These are phyloP conservation scores for Gobionotothen gibberifrons DNA, from an alignment of 2,797 vertebrate species.

Conservation along the genomic window DNA sequence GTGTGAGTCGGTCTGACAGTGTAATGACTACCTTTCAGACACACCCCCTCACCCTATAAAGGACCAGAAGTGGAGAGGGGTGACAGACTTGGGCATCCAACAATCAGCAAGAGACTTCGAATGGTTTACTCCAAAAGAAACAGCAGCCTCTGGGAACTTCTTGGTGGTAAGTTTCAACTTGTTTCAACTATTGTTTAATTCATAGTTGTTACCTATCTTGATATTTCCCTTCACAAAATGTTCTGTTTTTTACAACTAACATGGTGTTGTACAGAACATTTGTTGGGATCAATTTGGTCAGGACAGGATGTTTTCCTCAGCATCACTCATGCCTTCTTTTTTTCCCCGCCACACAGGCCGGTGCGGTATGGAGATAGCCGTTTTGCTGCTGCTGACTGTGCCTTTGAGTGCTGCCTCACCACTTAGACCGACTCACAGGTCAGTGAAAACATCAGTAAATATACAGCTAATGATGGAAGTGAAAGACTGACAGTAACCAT, in stretches of 20 bases:
- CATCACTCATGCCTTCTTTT: neutral
- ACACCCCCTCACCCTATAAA: conserved; percentile 76
- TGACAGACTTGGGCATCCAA: conserved; percentile 47
- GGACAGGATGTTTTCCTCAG: neutral
- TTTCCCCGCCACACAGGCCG: conserved; percentile 54
- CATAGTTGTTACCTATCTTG: neutral
- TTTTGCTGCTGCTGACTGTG: conserved; percentile 77
- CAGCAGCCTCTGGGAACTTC: conserved; percentile 39
- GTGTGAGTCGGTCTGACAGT: conserved; percentile 38
- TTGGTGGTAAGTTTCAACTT: conserved; percentile 61
- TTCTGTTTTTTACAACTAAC: neutral
- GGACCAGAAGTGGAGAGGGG: conserved; percentile 40
- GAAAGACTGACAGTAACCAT: neutral
- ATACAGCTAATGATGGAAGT: neutral
- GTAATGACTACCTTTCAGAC: conserved; percentile 36
- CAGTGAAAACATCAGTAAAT: conserved; percentile 31
- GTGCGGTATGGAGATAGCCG: conserved; percentile 76
- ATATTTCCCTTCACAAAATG: neutral
- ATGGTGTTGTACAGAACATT: neutral
- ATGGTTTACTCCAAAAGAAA: conserved; percentile 49
- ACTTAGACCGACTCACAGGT: conserved; percentile 66
- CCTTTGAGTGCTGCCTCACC: conserved; percentile 69
- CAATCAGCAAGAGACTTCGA: conserved; percentile 12
- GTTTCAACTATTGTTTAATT: neutral
- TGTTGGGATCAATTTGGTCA: neutral